Percentiles rank a stretch among this genome's conserved stretches.
Evolutionary conservation across 2,888 invertebrate genomes (phyloP).

Genomic region (Yponomeuta sedellus): DNA sequence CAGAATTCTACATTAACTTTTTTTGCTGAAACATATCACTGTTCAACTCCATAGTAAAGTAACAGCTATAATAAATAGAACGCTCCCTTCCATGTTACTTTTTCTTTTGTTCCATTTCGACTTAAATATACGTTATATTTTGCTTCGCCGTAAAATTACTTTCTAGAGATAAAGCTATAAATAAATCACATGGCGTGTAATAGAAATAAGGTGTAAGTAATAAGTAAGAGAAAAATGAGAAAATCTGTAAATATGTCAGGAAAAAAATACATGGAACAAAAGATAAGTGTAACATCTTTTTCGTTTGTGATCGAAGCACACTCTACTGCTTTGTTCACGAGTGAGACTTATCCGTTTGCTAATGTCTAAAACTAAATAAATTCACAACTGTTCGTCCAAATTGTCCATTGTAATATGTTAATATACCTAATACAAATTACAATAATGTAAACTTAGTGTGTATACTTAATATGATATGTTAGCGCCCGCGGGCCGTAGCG

Average conservation of each 20-base stretch:
- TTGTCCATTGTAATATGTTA: constrained; percentile 74
- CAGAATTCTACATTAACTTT: neutral
- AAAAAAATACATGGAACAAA: constrained; percentile 14
- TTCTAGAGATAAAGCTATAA: neutral
- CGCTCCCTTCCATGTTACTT: constrained; percentile 41
- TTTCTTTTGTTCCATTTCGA: constrained; percentile 63
- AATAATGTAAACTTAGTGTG: constrained; percentile 72
- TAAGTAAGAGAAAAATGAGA: neutral
- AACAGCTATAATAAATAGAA: constrained; percentile 20
- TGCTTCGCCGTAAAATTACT: neutral
- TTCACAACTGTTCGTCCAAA: constrained; percentile 76
- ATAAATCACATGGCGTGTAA: constrained; percentile 1
- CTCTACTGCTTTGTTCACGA: neutral
- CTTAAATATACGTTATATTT: neutral
- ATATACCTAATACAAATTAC: constrained; percentile 74
- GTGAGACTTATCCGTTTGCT: constrained; percentile 1
- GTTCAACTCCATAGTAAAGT: constrained; percentile 3
- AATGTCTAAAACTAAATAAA: constrained; percentile 24
- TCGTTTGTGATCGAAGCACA: constrained; percentile 4
- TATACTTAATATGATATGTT: constrained; percentile 49
- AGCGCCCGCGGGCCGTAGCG: neutral
- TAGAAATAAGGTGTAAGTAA: constrained; percentile 1
- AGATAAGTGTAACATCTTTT: constrained; percentile 13
- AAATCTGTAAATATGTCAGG: constrained; percentile 8
- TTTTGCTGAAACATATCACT: constrained; percentile 11